Conservation (phyloP, 1,140 invertebrate species). For the Danaus plexippus region DNA sequence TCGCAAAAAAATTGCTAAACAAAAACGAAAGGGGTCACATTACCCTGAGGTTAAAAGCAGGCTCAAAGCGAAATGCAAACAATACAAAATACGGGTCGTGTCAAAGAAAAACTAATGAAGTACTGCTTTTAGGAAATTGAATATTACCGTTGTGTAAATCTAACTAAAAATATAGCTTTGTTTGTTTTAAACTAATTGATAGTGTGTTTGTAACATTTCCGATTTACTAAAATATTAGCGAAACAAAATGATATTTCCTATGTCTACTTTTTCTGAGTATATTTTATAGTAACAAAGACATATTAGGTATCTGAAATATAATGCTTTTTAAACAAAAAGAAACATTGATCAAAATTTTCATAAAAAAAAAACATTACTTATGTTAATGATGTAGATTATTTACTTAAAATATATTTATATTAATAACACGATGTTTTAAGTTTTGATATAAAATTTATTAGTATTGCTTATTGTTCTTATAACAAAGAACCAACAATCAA, state of each 20-base stretch:
- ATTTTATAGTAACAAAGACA: too few relatives aligned
- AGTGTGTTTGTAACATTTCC: too few relatives aligned
- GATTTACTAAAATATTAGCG: too few relatives aligned
- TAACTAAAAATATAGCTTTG: constrained; percentile 11
- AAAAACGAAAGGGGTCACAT: constrained; percentile 36
- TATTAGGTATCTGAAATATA: too few relatives aligned
- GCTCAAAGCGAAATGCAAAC: constrained; percentile 30
- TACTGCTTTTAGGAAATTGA: constrained; percentile 59
- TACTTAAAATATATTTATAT: too few relatives aligned
- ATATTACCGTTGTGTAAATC: constrained; percentile 33
- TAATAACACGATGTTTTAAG: neutral
- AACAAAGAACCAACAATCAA: constrained; percentile 15
- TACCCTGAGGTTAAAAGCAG: constrained; percentile 30
- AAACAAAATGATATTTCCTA: too few relatives aligned
- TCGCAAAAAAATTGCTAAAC: constrained; percentile 31
- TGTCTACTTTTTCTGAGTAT: too few relatives aligned
- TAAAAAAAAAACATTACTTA: too few relatives aligned
- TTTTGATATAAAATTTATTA: constrained; percentile 1
- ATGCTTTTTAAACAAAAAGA: too few relatives aligned
- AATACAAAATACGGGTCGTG: constrained; percentile 48
- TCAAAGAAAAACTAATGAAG: constrained; percentile 53
- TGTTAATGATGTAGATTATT: too few relatives aligned
- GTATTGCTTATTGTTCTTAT: constrained; percentile 7
- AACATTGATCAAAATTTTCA: too few relatives aligned
- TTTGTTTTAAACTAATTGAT: too few relatives aligned